Base-by-base conservation (phyloP, 2,888 invertebrate species). In the Heliconius hortense region DNA sequence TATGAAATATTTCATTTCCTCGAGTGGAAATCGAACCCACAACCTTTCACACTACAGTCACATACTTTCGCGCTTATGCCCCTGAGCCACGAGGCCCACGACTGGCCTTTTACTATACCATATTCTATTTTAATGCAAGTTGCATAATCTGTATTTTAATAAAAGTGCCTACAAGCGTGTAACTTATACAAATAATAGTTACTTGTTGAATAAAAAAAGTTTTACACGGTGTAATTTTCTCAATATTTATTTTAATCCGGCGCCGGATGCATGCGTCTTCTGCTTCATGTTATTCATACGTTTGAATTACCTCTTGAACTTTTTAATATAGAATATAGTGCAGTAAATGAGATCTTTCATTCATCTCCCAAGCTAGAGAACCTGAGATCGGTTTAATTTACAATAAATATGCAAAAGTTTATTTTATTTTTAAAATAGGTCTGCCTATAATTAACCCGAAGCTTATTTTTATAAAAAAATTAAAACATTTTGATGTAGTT, bases 231-330 rank as follows among this genome's bases (percentile, higher is more conserved):
- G 69, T 35, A 69, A 53, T 53, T 69, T 69, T 53, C 31, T 56
- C 68, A 53, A 56, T 69, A 69, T 53, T 31, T 35, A 69, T 69
- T 69, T 56, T 15, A 56, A 53, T 69, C 56, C 31, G 39, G 69
- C 73, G 62, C 62, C 62, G 74, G 69, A 74, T 74, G 69, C 69
- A 56, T 53, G 74, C 69, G 18, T 31, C 63, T 69, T 69, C 68
- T 74, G 74, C 63, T 74, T 74, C 69, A 26, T 69, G 74, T 74
- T 69, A 68, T 60, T 31, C 56, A 62, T 69, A 63, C 68, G 31
- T 63, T 62, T 48, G 67, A 31, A 74, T 69, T 53, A 60, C 43
- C 62, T 63, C 31, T 67, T 63, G 35, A 63, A 62, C 31, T 74
- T 68, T 62, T 26, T 60, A 60, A 60, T 69, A 53, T 28, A 31